Percentiles rank a stretch among this genome's conserved stretches.
Evolutionary conservation across 2,888 invertebrate species (phyloP).

Genomic region (Podotricha telesiphe): DNA sequence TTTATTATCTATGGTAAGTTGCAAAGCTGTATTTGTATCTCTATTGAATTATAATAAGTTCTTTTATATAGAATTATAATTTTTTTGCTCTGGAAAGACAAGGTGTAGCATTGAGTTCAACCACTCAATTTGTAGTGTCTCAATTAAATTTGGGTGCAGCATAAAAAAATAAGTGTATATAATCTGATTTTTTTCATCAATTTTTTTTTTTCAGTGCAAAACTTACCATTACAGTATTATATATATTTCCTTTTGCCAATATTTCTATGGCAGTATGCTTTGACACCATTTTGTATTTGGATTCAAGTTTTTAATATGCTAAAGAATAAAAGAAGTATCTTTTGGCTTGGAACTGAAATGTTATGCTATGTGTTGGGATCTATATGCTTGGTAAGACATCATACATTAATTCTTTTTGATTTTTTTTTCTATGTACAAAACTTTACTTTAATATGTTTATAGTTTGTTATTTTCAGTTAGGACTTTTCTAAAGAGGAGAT

Average conservation of each 20-base stretch:
- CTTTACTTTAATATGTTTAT: too few species aligned
- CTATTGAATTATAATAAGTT: too few species aligned
- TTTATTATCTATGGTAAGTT: conserved; percentile 61
- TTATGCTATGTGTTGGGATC: conserved; percentile 76
- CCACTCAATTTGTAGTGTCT: too few species aligned
- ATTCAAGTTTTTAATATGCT: conserved; percentile 53
- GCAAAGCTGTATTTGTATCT: conserved; percentile 18
- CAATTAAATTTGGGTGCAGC: too few species aligned
- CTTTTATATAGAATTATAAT: too few species aligned
- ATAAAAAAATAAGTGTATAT: too few species aligned
- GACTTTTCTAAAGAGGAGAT: too few species aligned
- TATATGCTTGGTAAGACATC: conserved; percentile 77
- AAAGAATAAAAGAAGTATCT: conserved; percentile 50
- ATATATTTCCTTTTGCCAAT: conserved; percentile 87
- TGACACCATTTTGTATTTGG: conserved; percentile 63
- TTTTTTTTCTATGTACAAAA: too few species aligned
- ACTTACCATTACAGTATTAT: conserved; percentile 84
- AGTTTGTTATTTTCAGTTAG: too few species aligned
- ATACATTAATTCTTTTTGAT: background rate
- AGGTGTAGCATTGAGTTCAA: too few species aligned
- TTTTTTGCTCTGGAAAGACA: too few species aligned
- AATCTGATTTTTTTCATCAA: too few species aligned
- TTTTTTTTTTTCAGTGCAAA: conserved; percentile 81
- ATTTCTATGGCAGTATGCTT: conserved; percentile 80
- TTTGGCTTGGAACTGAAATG: conserved; percentile 53